Percentiles rank a stretch among this genome's conserved stretches.
Evolutionary conservation across 2,888 invertebrate species (phyloP).

Genomic region (Rhyacophila evoluta): DNA sequence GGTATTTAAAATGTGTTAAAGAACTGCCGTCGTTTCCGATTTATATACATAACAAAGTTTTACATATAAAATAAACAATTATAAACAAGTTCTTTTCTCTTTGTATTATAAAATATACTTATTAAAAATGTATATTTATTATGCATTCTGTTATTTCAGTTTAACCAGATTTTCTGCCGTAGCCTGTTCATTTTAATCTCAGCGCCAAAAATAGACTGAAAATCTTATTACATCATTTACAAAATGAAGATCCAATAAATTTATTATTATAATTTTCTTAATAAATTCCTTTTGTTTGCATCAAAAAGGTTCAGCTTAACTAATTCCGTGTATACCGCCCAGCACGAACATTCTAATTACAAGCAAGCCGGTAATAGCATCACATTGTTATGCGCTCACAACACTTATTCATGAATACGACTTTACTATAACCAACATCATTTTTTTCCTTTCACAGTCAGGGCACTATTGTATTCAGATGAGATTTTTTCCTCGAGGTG

Average conservation of each 20-base stretch:
- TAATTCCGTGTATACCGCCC: slow-evolving; percentile 23
- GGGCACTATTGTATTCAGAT: slow-evolving; percentile 30
- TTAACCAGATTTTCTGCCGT: too few relatives aligned
- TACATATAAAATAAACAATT: too few relatives aligned
- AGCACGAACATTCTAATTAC: slow-evolving; percentile 46
- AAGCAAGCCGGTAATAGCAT: slow-evolving; percentile 40
- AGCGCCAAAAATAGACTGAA: too few relatives aligned
- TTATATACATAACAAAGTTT: too few relatives aligned
- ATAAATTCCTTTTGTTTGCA: neutral
- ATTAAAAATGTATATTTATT: too few relatives aligned
- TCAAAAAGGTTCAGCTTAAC: neutral
- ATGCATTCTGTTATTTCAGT: too few relatives aligned
- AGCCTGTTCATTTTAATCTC: too few relatives aligned
- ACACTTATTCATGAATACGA: slow-evolving; percentile 28
- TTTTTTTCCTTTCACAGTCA: slow-evolving; percentile 19
- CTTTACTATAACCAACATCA: neutral
- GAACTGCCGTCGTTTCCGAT: too few relatives aligned
- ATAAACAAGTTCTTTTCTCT: too few relatives aligned
- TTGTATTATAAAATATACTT: too few relatives aligned
- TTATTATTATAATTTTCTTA: neutral
- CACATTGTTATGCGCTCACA: slow-evolving; percentile 32
- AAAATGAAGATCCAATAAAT: neutral
- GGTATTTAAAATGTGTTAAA: too few relatives aligned
- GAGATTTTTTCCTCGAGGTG: slow-evolving; percentile 26
- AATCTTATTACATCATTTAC: too few relatives aligned